Evolutionary conservation across 2,113 vertebrate genomes (phyloP).

Genomic region (Scopus umbretta): DNA sequence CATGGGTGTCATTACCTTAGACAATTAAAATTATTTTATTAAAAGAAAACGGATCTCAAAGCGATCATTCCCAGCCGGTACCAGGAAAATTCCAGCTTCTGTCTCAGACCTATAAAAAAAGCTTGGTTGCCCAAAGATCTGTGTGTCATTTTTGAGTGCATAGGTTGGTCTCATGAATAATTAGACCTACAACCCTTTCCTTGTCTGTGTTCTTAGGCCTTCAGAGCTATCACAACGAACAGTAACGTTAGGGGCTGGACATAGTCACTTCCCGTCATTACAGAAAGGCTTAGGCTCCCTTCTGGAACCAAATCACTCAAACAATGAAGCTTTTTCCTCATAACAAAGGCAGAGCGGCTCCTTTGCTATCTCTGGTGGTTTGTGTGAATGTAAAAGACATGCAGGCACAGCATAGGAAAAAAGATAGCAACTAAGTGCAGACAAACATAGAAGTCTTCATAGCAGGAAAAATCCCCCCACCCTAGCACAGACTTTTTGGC

Average conservation of each 20-base stretch:
- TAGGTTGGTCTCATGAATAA: neutral
- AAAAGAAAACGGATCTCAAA: neutral
- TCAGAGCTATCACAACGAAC: neutral
- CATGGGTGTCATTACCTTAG: neutral
- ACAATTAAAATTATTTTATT: neutral
- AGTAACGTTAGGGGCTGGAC: neutral
- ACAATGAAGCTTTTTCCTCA: neutral
- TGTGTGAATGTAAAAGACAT: neutral
- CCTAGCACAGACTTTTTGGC: neutral
- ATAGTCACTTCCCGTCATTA: neutral
- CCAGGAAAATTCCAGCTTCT: neutral
- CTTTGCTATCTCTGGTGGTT: constrained; percentile 8
- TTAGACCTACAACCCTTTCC: neutral
- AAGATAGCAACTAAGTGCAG: neutral
- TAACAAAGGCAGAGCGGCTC: neutral
- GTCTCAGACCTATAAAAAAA: neutral
- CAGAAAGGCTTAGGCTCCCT: neutral
- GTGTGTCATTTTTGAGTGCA: neutral
- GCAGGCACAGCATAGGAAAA: neutral
- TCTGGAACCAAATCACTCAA: neutral
- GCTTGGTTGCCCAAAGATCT: neutral
- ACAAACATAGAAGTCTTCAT: neutral
- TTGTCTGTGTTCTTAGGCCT: neutral
- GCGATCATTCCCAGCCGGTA: neutral
- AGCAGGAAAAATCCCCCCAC: neutral